Percentiles rank a stretch among this genome's conserved stretches.
phyloP scores from a whole-genome alignment of 2,113 vertebrate species.

The Trichomycterus rosablanca region DNA sequence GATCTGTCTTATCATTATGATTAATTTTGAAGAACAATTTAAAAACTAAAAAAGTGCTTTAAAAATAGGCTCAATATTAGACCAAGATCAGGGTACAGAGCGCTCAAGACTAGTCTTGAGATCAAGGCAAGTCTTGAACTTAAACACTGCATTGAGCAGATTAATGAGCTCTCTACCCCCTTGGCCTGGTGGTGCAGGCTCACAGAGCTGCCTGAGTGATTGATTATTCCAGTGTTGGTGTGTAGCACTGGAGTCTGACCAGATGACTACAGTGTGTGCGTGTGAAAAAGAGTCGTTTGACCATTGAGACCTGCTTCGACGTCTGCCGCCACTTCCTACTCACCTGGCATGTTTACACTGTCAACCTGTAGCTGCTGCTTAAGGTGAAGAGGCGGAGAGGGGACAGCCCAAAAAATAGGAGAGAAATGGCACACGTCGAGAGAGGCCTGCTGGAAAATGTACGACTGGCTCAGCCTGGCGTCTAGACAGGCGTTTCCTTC shows the following conservation, averaged over 20 bases:
- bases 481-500: constrained; percentile 77
- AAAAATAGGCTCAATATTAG: too few relatives aligned
- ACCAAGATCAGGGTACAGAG: too few relatives aligned
- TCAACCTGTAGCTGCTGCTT: constrained; percentile 50
- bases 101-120: too few relatives aligned
- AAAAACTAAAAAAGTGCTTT: too few relatives aligned
- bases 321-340: constrained; percentile 66
- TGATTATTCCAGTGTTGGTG: constrained; percentile 56
- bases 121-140: too few relatives aligned
- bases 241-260: constrained; percentile 57
- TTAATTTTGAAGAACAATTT: too few relatives aligned
- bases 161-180: background rate
- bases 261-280: constrained; percentile 64
- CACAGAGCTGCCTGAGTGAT: constrained; percentile 55
- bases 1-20: too few relatives aligned
- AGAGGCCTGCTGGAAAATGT: constrained; percentile 66
- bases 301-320: constrained; percentile 62
- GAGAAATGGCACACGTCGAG: constrained; percentile 44
- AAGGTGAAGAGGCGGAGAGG: constrained; percentile 21
- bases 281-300: constrained; percentile 60
- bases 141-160: background rate
- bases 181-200: constrained; percentile 2
- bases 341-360: constrained; percentile 72
- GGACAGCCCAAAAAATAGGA: constrained; percentile 2
- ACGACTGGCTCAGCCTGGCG: constrained; percentile 59